Conservation (phyloP, 2,113 vertebrate species). For the Perognathus longimembris region DNA sequence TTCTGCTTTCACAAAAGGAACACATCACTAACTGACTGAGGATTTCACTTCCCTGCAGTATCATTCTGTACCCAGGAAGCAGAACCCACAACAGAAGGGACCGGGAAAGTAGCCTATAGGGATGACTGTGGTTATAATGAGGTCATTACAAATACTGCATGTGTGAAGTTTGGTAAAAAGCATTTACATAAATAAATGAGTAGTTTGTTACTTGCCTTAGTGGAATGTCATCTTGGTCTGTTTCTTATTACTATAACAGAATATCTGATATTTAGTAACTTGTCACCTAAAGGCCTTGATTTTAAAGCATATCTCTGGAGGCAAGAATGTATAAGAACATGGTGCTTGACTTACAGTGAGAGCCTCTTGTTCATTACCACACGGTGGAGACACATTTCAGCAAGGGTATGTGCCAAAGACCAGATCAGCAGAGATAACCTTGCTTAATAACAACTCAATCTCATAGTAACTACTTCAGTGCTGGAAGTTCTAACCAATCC, state of each 20-base stretch:
- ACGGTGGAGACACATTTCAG: neutral
- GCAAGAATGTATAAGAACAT: neutral
- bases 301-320: neutral
- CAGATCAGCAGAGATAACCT: neutral
- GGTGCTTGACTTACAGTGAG: neutral
- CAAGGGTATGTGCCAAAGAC: neutral
- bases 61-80: neutral
- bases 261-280: neutral
- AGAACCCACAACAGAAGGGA: neutral
- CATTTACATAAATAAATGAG: neutral
- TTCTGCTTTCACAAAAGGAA: conserved; percentile 43
- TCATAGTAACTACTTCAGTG: neutral
- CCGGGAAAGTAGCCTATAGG: neutral
- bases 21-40: conserved; percentile 1
- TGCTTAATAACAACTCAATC: neutral
- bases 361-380: too few relatives aligned
- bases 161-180: neutral
- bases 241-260: neutral
- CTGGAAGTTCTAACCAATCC: neutral
- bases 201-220: neutral
- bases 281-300: neutral
- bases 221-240: too few relatives aligned
- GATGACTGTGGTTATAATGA: neutral
- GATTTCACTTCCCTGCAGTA: neutral
- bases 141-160: neutral